Base-by-base conservation (phyloP, 1,140 invertebrate species). In the Colletes gigas region DNA sequence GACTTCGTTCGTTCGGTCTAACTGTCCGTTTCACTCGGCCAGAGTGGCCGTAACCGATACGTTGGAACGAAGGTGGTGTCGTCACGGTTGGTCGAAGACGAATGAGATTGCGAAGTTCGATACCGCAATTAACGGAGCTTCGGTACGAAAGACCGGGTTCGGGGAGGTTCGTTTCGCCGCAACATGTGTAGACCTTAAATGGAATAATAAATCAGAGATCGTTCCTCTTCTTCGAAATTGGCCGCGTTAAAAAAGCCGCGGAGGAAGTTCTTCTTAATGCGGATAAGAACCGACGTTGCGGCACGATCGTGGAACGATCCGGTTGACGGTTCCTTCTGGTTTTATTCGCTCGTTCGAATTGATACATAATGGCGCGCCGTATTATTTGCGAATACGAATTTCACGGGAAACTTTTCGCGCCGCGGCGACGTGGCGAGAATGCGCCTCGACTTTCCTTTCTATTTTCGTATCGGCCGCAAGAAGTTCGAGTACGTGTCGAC, bases 71-170 rank as follows among this genome's bases (percentile, higher is more conserved):
- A 87, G 84, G 55, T 75, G 84, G 78, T 83, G 85, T 78, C 85
- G 84, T 87, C 78, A 87, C 78, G 84, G 69, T 87, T 62, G 63
- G 67, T 54, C 70, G 82, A 83, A 87, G 78, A 87, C 74, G 84
- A 87, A 86, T 83, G 84, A 86, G 78, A 81, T 75, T 65, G 85
- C 70, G 57, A 86, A 86, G 65, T 83, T 86, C 74, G 84, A 87
- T 83, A 78, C 65, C 82, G 84, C 84, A 86, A 87, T 87, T 87
- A 87, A 86, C 85, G 73, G 69, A 74, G 70, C 77, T 63, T 79
- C 50, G 47, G 4, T 67, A 82, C 55, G 47, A 62, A 73, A 78
- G 55, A 68, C 30, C 39, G 52, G 70, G 60, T 50, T 30, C 8
- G n/a, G 19, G 68, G 30, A 30, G 59, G 68, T 47, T 83, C 72